A percentile compares a stretch with the other conserved stretches of the same genome.
These are phyloP conservation scores for Xestoiulus laeticollis DNA, from an alignment of 2,888 invertebrate genomes.

Conservation along the genomic window DNA sequence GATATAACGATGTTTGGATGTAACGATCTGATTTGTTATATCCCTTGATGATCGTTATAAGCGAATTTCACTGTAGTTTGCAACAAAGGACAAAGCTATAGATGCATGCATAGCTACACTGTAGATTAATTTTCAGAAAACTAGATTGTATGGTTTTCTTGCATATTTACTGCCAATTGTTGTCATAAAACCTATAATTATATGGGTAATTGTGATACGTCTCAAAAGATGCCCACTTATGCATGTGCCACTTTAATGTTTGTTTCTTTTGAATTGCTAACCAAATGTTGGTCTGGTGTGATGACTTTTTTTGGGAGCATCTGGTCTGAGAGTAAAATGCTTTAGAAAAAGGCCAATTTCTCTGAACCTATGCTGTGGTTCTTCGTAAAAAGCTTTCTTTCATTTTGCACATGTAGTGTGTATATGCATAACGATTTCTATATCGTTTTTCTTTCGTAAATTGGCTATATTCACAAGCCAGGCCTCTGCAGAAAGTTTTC, in stretches of 20 bases:
- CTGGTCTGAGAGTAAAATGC: background rate
- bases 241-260: background rate
- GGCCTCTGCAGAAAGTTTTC: background rate
- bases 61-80: too few species aligned
- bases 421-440: background rate
- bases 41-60: too few species aligned
- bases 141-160: too few species aligned
- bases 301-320: background rate
- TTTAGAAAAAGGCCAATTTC: background rate
- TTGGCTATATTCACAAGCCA: background rate
- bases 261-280: background rate
- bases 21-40: too few species aligned
- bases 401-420: background rate
- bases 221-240: too few species aligned
- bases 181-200: too few species aligned
- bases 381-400: background rate
- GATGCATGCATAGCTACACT: too few species aligned
- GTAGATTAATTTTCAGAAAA: too few species aligned
- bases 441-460: background rate
- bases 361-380: background rate
- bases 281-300: background rate
- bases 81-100: too few species aligned
- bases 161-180: too few species aligned
- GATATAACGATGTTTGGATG: too few species aligned
- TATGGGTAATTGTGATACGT: too few species aligned